phyloP scores from a whole-genome alignment of 2,888 invertebrate genomes.

The Sinelater perroti region DNA sequence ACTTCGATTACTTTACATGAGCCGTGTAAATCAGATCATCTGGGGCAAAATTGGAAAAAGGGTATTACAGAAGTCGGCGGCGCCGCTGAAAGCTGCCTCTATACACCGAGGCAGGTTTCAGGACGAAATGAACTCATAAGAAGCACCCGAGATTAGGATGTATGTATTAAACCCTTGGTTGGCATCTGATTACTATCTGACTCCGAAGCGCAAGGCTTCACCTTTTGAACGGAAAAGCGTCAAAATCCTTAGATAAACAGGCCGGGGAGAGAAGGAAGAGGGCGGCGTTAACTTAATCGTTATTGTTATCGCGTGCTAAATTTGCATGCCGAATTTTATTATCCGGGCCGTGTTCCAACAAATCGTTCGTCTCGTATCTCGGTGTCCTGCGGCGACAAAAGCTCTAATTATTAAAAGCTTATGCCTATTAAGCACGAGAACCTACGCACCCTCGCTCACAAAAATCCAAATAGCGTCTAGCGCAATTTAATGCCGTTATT shows the following conservation, averaged over 20 bases:
- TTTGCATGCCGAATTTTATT: conserved; percentile 7
- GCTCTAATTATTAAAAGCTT: conserved; percentile 8
- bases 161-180: conserved; percentile 15
- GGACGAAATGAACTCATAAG: conserved; percentile 21
- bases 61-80: conserved; percentile 28
- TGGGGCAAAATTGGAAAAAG: conserved; percentile 29
- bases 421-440: conserved; percentile 8
- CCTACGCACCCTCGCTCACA: no score
- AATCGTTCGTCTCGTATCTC: conserved; percentile 3
- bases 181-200: no score
- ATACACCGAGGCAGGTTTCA: conserved; percentile 29
- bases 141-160: conserved; percentile 13
- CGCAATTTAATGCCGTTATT: no score
- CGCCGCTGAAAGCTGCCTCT: conserved; percentile 25
- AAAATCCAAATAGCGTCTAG: conserved; percentile 13
- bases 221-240: no score
- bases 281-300: not conserved
- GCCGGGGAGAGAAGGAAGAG: not conserved
- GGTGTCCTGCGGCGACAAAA: conserved; percentile 1
- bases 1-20: conserved; percentile 35
- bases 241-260: conserved; percentile 7
- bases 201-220: no score
- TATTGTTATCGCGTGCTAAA: conserved; percentile 5
- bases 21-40: conserved; percentile 35
- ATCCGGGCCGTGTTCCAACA: not conserved